Conservation (phyloP, 1,140 invertebrate genomes). For the Cydia strobilella region DNA sequence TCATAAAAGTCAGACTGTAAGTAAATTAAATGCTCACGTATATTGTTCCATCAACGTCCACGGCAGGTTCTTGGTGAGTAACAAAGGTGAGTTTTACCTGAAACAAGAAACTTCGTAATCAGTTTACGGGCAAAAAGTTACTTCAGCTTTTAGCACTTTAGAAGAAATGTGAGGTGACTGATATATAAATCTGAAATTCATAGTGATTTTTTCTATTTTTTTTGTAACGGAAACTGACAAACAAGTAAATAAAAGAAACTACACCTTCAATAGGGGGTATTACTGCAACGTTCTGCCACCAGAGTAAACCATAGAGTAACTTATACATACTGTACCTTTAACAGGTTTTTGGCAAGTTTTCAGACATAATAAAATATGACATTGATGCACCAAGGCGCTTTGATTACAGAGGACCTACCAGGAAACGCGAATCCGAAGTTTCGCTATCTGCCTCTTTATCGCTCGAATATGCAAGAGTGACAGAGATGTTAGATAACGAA, state of each 20-base stretch:
- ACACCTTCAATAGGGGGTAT: too few relatives aligned
- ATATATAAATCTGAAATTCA: background rate
- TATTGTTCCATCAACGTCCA: constrained; percentile 1
- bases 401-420: too few relatives aligned
- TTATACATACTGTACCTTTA: too few relatives aligned
- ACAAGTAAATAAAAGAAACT: background rate
- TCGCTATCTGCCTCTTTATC: too few relatives aligned
- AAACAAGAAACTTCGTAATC: constrained; percentile 28
- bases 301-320: too few relatives aligned
- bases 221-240: background rate
- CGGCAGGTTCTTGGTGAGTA: background rate
- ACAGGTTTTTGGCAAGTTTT: too few relatives aligned
- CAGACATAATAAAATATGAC: too few relatives aligned
- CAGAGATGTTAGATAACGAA: too few relatives aligned
- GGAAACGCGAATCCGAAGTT: too few relatives aligned
- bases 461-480: too few relatives aligned
- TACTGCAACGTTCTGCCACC: too few relatives aligned
- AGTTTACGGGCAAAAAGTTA: constrained; percentile 11
- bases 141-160: constrained; percentile 1
- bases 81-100: constrained; percentile 26
- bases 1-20: constrained; percentile 2
- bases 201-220: background rate
- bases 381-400: too few relatives aligned
- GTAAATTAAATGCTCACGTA: constrained; percentile 5
- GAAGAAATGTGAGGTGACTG: background rate